Evolutionary conservation across 2,113 vertebrate species (phyloP).

Genomic region (Scartelaos histophorus): DNA sequence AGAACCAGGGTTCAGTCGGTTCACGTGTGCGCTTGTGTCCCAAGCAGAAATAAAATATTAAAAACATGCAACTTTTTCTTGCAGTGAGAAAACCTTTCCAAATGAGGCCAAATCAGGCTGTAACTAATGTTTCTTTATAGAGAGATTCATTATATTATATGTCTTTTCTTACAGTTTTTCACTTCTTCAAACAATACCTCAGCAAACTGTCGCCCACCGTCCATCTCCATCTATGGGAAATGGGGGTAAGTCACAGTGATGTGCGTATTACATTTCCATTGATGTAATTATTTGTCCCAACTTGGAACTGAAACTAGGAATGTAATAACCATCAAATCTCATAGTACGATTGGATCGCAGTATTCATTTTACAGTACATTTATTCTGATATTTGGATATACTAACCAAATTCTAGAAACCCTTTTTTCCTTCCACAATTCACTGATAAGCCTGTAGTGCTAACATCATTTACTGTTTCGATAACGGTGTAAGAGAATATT

Average conservation of each 20-base stretch:
- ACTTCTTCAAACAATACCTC: background rate
- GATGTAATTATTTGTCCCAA: too few species aligned
- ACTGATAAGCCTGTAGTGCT: too few species aligned
- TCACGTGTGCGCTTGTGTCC: background rate
- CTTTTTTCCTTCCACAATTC: too few species aligned
- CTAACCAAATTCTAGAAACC: too few species aligned
- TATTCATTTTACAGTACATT: too few species aligned
- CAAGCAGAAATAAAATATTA: background rate
- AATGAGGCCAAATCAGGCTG: background rate
- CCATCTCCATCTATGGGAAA: background rate
- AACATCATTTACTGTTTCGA: too few species aligned
- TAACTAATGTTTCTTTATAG: background rate
- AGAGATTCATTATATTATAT: background rate
- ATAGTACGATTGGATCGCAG: too few species aligned
- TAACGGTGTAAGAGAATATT: background rate
- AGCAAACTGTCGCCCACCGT: background rate
- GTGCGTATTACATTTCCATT: too few species aligned
- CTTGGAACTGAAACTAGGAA: too few species aligned
- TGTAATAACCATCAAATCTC: too few species aligned
- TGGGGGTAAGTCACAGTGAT: background rate
- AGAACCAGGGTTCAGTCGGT: background rate
- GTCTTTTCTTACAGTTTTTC: background rate
- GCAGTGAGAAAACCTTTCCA: background rate
- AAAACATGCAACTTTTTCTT: background rate
- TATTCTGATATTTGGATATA: too few species aligned